phyloP scores from a whole-genome alignment of 37 sponge, comb jelly and placozoan species.

The Haliclona indistincta region DNA sequence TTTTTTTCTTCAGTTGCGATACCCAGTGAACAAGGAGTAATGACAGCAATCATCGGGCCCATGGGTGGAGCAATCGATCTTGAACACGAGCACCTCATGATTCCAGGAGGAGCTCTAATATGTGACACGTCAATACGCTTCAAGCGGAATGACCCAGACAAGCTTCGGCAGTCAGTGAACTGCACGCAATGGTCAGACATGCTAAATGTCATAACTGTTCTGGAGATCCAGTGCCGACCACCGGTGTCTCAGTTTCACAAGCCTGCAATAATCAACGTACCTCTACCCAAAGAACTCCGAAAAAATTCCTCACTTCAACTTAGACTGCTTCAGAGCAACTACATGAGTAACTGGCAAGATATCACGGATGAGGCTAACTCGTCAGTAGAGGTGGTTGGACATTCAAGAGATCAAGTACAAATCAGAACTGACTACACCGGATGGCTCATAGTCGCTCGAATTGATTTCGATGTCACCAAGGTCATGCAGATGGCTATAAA shows the following conservation, averaged over 20 bases:
- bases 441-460: slow-evolving; percentile 26
- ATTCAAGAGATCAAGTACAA: background rate
- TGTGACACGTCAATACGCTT: slow-evolving; percentile 19
- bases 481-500: slow-evolving; percentile 40
- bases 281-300: background rate
- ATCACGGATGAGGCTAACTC: slow-evolving; percentile 33
- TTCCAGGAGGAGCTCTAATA: slow-evolving; percentile 39
- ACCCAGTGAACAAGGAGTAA: too few species aligned
- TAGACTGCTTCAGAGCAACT: slow-evolving; percentile 51
- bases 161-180: slow-evolving; percentile 22
- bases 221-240: slow-evolving; percentile 27
- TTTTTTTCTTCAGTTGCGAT: too few species aligned
- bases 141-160: slow-evolving; percentile 6
- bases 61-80: background rate
- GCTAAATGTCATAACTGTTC: slow-evolving; percentile 12
- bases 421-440: slow-evolving; percentile 33
- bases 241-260: slow-evolving; percentile 7
- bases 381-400: background rate
- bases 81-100: background rate
- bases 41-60: too few species aligned
- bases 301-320: background rate
- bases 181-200: slow-evolving; percentile 36
- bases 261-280: slow-evolving; percentile 11
- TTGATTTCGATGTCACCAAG: slow-evolving; percentile 31
- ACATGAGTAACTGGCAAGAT: slow-evolving; percentile 54